Conservation (phyloP, 1,140 invertebrate genomes). For the Harpegnathos saltator region DNA sequence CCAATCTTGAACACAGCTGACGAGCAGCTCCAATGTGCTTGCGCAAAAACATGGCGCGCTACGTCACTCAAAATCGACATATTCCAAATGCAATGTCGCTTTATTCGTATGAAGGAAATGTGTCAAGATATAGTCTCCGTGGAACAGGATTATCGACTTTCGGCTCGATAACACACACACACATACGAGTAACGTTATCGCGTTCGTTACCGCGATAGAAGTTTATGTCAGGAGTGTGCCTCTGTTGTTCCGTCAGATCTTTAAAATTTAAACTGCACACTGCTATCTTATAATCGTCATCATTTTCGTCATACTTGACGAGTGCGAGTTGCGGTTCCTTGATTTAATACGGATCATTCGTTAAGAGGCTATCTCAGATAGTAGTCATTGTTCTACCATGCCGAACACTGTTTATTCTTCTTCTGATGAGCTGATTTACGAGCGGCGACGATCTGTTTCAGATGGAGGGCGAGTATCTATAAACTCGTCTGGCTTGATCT, state of each 20-base stretch:
- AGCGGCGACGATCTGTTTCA: slow-evolving; percentile 78
- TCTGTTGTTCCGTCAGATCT: not conserved
- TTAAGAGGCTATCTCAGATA: not conserved
- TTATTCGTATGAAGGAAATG: not conserved
- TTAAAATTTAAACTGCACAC: not conserved
- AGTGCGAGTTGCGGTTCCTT: not conserved
- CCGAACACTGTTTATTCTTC: not conserved
- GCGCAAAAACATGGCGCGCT: not conserved
- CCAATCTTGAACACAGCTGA: slow-evolving; percentile 20
- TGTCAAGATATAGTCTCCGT: not conserved
- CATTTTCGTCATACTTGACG: not conserved
- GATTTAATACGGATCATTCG: not conserved
- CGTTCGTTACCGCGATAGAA: not conserved
- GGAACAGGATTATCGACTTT: slow-evolving; percentile 33
- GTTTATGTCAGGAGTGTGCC: not conserved
- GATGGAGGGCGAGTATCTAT: slow-evolving; percentile 91
- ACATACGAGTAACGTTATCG: slow-evolving; percentile 13
- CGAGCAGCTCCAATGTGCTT: slow-evolving; percentile 11
- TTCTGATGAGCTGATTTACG: slow-evolving; percentile 4
- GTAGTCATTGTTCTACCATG: not conserved
- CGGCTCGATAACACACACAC: not conserved
- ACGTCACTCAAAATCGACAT: not conserved
- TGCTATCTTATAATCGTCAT: not conserved
- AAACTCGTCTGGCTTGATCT: slow-evolving; percentile 91
- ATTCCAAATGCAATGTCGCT: not conserved